These are phyloP conservation scores for Tylochromis polylepis DNA, from an alignment of 2,113 vertebrate genomes.

Conservation along the genomic window DNA sequence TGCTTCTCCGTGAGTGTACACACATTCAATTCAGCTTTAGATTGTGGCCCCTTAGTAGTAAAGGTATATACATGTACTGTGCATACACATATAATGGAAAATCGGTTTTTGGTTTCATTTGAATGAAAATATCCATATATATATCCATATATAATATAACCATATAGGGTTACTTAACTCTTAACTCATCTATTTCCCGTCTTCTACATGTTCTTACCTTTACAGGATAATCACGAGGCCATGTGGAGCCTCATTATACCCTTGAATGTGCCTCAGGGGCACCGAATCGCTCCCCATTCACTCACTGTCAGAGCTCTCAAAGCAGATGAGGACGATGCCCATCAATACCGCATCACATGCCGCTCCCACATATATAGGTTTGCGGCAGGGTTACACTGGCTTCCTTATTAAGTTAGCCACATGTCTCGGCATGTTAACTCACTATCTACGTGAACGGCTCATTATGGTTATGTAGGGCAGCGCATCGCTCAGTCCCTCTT, in stretches of 20 bases:
- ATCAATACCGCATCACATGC: constrained; percentile 38
- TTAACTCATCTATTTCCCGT: not conserved
- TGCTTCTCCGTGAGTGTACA: not conserved
- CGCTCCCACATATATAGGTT: not conserved
- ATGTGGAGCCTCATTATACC: constrained; percentile 40
- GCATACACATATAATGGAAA: not conserved
- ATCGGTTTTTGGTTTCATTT: not conserved
- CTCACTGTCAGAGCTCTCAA: constrained; percentile 38
- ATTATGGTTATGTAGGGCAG: constrained; percentile 68
- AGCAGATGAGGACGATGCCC: constrained; percentile 37
- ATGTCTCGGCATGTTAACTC: constrained; percentile 45
- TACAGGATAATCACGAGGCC: not conserved
- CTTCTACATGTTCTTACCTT: not conserved
- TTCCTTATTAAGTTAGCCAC: constrained; percentile 25
- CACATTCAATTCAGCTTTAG: not conserved
- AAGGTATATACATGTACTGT: not conserved
- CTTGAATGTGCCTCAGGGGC: constrained; percentile 34
- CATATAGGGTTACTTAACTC: not conserved
- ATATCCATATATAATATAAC: not conserved
- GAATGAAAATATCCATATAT: not conserved
- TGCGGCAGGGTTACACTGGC: not conserved
- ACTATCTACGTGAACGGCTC: constrained; percentile 27
- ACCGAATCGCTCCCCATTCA: constrained; percentile 17
- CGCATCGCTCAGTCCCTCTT: not conserved
- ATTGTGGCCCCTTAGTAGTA: not conserved